These are phyloP conservation scores for Sebastes variabilis DNA, from an alignment of 2,797 vertebrate genomes.

Conservation along the genomic window DNA sequence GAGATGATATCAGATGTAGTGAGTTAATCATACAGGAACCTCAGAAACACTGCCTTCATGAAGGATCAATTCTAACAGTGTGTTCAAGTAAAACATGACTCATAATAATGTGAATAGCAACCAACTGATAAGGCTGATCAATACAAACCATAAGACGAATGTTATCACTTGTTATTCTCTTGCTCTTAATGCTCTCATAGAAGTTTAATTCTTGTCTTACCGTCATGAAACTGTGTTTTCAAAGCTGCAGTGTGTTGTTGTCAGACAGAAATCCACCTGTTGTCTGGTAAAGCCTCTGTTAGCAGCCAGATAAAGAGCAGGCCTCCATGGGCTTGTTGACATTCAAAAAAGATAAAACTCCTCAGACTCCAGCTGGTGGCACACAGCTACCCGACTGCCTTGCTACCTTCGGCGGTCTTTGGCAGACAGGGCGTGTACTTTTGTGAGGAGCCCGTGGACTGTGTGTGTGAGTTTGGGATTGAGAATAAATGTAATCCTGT, in stretches of 20 bases:
- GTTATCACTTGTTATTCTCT: background rate
- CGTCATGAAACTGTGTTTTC: conserved; percentile 42
- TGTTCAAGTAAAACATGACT: background rate
- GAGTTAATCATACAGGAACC: background rate
- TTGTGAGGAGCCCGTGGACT: conserved; percentile 16
- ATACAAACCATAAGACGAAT: background rate
- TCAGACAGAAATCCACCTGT: conserved; percentile 32
- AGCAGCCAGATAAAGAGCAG: conserved; percentile 24
- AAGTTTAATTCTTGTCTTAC: conserved; percentile 45
- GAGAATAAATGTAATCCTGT: conserved; percentile 78
- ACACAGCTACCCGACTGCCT: conserved; percentile 60
- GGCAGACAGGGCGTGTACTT: conserved; percentile 54
- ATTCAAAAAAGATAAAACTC: conserved; percentile 21
- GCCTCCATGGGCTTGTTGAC: conserved; percentile 34
- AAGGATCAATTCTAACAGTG: background rate
- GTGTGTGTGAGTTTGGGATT: conserved; percentile 65
- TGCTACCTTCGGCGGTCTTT: conserved; percentile 53
- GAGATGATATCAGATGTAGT: background rate
- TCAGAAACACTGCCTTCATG: background rate
- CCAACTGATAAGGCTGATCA: background rate
- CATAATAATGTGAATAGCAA: background rate
- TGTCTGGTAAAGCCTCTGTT: conserved; percentile 14
- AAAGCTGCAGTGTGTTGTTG: conserved; percentile 4
- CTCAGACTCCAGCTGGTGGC: conserved; percentile 5
- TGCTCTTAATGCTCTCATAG: background rate